phyloP scores from a whole-genome alignment of 2,888 invertebrate genomes.

The Cheilosia vernalis region DNA sequence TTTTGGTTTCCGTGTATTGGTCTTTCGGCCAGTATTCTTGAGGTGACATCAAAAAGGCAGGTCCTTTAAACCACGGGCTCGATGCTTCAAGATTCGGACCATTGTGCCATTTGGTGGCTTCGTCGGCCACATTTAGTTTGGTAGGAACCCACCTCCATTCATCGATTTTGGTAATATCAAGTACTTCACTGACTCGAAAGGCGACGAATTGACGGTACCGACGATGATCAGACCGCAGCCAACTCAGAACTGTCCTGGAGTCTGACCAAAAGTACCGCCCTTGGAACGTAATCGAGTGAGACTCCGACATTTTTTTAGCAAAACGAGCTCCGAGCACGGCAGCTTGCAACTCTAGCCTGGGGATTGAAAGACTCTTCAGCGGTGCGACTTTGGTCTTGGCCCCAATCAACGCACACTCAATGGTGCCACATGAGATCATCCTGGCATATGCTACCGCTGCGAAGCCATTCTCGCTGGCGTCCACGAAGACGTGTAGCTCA shows the following conservation, averaged over 20 bases:
- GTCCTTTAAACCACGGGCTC: slow-evolving; percentile 18
- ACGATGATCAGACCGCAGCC: slow-evolving; percentile 6
- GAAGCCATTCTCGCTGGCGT: too few relatives aligned
- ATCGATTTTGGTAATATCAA: neutral
- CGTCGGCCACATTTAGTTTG: slow-evolving; percentile 14
- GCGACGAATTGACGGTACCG: slow-evolving; percentile 20
- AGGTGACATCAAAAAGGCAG: slow-evolving; percentile 8
- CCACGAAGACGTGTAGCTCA: too few relatives aligned
- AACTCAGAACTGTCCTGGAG: slow-evolving; percentile 11
- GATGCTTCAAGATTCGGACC: slow-evolving; percentile 3
- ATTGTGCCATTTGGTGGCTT: slow-evolving; percentile 8
- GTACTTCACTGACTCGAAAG: slow-evolving; percentile 14
- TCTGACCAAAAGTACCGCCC: slow-evolving; percentile 3
- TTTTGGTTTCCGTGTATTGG: neutral
- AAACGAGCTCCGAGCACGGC: slow-evolving; percentile 5
- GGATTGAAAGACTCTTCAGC: slow-evolving; percentile 1
- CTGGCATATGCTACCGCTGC: too few relatives aligned
- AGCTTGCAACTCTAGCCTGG: slow-evolving; percentile 19
- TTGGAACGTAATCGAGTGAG: neutral
- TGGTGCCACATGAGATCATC: neutral
- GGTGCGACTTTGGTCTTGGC: too few relatives aligned
- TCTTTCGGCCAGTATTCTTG: slow-evolving; percentile 9
- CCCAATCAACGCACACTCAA: neutral
- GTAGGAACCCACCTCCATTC: slow-evolving; percentile 19
- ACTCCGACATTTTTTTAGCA: neutral